Conservation (phyloP, 2,888 invertebrate genomes). For the Drepana falcataria region DNA sequence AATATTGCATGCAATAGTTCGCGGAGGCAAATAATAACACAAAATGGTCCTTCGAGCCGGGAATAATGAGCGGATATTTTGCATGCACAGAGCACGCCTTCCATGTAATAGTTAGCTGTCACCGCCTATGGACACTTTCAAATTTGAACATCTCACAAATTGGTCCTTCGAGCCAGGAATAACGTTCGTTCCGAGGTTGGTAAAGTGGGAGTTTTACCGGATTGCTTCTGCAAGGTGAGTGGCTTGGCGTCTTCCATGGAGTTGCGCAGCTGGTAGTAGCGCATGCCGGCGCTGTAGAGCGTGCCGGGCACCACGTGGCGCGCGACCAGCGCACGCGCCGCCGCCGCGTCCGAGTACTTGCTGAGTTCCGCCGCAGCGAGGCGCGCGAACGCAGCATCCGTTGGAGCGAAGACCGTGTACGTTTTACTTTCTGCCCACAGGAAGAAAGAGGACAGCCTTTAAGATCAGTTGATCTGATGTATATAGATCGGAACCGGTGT, state of each 20-base stretch:
- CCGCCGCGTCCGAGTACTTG: constrained; percentile 79
- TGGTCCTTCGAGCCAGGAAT: neutral
- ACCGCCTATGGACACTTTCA: neutral
- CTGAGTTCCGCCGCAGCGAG: constrained; percentile 80
- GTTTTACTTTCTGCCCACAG: constrained; percentile 84
- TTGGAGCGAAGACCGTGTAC: constrained; percentile 91
- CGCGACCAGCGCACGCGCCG: constrained; percentile 85
- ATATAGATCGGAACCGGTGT: too few relatives aligned
- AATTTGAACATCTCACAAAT: neutral
- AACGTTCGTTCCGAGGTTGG: neutral
- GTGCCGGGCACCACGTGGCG: constrained; percentile 88
- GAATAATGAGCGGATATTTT: neutral
- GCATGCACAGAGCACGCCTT: too few relatives aligned
- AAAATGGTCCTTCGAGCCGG: neutral
- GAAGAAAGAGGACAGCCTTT: constrained; percentile 14
- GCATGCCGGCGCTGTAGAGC: constrained; percentile 91
- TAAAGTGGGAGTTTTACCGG: constrained; percentile 62
- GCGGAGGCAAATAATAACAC: too few relatives aligned
- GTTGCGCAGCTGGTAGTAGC: constrained; percentile 91
- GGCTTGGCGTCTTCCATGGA: constrained; percentile 86
- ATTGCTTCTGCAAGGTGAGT: constrained; percentile 88
- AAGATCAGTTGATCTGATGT: too few relatives aligned
- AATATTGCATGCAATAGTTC: too few relatives aligned
- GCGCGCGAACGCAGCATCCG: constrained; percentile 87
- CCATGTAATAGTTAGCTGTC: too few relatives aligned